phyloP scores from a whole-genome alignment of 2,888 invertebrate species.

The Drosophila mimetica region DNA sequence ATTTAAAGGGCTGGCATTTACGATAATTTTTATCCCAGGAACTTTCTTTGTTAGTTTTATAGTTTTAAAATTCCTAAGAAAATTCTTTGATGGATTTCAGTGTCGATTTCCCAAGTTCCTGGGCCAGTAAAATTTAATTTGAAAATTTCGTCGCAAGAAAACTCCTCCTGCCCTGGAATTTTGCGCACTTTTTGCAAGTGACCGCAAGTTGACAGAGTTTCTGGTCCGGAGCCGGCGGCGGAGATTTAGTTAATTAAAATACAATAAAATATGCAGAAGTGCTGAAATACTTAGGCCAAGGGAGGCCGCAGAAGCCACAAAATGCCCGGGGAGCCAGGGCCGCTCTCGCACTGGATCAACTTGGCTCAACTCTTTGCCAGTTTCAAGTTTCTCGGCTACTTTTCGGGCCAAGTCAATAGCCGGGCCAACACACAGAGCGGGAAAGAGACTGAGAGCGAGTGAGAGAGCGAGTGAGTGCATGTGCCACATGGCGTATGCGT shows the following conservation, averaged over 20 bases:
- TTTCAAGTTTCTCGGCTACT: slow-evolving; percentile 33
- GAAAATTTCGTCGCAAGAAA: slow-evolving; percentile 14
- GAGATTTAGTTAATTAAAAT: slow-evolving; percentile 70
- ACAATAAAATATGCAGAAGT: slow-evolving; percentile 75
- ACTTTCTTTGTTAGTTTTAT: no score
- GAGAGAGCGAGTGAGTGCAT: background rate
- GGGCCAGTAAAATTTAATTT: slow-evolving; percentile 1
- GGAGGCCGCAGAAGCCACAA: slow-evolving; percentile 40
- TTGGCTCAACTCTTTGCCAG: slow-evolving; percentile 34
- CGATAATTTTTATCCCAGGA: no score
- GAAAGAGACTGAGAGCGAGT: background rate
- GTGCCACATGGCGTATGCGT: slow-evolving; percentile 42
- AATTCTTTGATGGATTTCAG: background rate
- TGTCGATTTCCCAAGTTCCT: background rate
- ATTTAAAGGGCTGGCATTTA: no score
- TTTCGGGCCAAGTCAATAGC: slow-evolving; percentile 30
- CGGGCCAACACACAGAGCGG: background rate
- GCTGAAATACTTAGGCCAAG: slow-evolving; percentile 39
- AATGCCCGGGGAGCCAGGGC: slow-evolving; percentile 31
- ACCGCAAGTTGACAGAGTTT: slow-evolving; percentile 41
- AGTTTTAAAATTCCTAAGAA: no score
- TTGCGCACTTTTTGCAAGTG: slow-evolving; percentile 19
- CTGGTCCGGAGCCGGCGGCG: slow-evolving; percentile 9
- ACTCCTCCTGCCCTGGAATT: slow-evolving; percentile 7
- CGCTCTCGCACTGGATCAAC: slow-evolving; percentile 32